phyloP scores from a whole-genome alignment of 2,888 invertebrate genomes.

The Subacronicta megacephala region DNA sequence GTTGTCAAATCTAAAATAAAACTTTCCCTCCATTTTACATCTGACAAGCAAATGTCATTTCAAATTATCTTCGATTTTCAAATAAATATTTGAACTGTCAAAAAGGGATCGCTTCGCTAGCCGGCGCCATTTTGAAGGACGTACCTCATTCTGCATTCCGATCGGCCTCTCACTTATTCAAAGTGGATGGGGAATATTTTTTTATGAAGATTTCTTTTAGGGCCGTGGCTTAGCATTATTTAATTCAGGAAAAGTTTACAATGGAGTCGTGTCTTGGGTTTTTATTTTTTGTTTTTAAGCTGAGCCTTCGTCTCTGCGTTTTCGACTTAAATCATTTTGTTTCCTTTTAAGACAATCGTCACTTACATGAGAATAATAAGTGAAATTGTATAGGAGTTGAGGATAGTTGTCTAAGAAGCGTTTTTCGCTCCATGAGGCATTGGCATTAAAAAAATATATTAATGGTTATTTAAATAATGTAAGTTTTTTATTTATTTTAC shows the following conservation, averaged over 20 bases:
- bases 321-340: no score
- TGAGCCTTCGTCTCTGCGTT: no score
- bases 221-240: conserved; percentile 4
- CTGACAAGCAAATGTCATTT: neutral
- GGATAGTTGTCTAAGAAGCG: no score
- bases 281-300: conserved; percentile 9
- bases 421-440: no score
- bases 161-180: conserved; percentile 10
- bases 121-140: conserved; percentile 29
- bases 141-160: conserved; percentile 16
- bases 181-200: conserved; percentile 28
- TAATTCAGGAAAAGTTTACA: conserved; percentile 37
- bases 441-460: no score
- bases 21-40: neutral
- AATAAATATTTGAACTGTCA: conserved; percentile 11
- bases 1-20: neutral
- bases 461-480: no score
- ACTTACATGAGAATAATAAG: no score
- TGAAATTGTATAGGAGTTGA: no score
- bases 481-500: no score
- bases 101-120: neutral
- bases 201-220: conserved; percentile 8
- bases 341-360: no score
- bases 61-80: conserved; percentile 3
- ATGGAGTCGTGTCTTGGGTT: conserved; percentile 22